phyloP scores from a whole-genome alignment of 2,797 vertebrate species.

The Etheostoma perlongum region DNA sequence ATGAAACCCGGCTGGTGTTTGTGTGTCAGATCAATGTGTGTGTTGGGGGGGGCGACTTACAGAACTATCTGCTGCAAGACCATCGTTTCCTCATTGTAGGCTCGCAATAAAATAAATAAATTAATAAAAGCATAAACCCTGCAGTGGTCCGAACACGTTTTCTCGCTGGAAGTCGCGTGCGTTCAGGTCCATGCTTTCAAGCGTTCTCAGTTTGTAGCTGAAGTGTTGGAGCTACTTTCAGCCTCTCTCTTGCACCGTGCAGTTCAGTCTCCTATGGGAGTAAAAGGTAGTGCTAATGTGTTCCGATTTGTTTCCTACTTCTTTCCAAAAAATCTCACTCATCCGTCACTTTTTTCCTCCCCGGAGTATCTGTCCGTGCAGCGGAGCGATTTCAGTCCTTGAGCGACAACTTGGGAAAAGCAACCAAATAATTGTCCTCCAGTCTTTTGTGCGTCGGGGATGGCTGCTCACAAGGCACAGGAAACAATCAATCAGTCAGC shows the following conservation, averaged over 20 bases:
- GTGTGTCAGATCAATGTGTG: conserved; percentile 15
- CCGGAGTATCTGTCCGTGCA: conserved; percentile 1
- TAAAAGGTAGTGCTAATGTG: neutral
- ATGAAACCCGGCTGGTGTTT: conserved; percentile 21
- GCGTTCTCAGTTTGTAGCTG: conserved; percentile 25
- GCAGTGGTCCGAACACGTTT: conserved; percentile 31
- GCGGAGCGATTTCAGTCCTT: conserved; percentile 36
- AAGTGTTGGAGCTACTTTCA: conserved; percentile 35
- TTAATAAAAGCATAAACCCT: conserved; percentile 57
- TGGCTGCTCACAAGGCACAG: conserved; percentile 23
- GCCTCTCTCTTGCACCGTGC: neutral
- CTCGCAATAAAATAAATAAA: conserved; percentile 2
- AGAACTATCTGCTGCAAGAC: conserved; percentile 55
- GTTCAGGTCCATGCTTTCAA: conserved; percentile 70
- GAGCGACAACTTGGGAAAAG: conserved; percentile 53
- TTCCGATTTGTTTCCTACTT: conserved; percentile 20
- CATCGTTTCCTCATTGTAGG: conserved; percentile 50
- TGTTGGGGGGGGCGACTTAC: conserved; percentile 46
- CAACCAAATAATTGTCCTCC: conserved; percentile 13
- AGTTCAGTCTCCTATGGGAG: neutral
- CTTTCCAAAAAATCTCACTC: conserved; percentile 29
- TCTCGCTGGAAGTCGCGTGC: conserved; percentile 39
- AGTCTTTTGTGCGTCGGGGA: neutral
- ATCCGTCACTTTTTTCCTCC: conserved; percentile 46
- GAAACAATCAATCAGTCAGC: conserved; percentile 9